These are phyloP conservation scores for Myotis vivesi DNA, from an alignment of 2,797 vertebrate genomes.

Conservation along the genomic window DNA sequence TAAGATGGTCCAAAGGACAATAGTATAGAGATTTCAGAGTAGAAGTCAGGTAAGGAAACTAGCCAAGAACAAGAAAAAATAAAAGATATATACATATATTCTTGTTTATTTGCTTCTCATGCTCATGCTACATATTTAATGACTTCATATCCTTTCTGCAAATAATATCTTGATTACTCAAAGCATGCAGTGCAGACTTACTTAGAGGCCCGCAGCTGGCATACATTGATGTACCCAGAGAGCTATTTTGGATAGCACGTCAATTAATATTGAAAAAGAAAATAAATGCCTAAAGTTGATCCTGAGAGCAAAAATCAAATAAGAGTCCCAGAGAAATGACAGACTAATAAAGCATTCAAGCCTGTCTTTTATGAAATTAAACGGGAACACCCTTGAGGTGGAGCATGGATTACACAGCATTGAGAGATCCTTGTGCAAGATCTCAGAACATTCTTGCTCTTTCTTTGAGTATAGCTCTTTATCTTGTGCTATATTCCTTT, in stretches of 20 bases:
- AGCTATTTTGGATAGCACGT: neutral
- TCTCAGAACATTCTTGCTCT: neutral
- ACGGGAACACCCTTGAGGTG: neutral
- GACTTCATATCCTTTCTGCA: neutral
- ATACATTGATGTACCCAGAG: fast-evolving
- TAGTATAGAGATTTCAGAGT: neutral
- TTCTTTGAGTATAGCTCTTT: neutral
- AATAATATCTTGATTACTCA: neutral
- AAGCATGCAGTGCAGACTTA: neutral
- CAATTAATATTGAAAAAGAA: neutral
- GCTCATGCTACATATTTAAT: neutral
- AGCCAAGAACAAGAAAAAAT: neutral
- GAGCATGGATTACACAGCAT: neutral
- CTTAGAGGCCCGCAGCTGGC: neutral
- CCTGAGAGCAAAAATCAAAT: conserved; percentile 48
- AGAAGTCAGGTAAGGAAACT: conserved; percentile 16
- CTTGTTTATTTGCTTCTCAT: neutral
- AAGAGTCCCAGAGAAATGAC: conserved; percentile 59
- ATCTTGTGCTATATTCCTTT: neutral
- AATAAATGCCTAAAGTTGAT: conserved; percentile 39
- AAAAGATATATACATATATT: neutral
- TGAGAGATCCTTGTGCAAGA: neutral
- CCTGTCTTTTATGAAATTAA: neutral
- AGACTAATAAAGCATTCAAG: neutral
- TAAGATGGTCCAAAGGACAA: neutral